Evolutionary conservation across 2,113 vertebrate species (phyloP), one percentile per base, ranked within the genome.

Genomic region (Lampris incognitus): DNA sequence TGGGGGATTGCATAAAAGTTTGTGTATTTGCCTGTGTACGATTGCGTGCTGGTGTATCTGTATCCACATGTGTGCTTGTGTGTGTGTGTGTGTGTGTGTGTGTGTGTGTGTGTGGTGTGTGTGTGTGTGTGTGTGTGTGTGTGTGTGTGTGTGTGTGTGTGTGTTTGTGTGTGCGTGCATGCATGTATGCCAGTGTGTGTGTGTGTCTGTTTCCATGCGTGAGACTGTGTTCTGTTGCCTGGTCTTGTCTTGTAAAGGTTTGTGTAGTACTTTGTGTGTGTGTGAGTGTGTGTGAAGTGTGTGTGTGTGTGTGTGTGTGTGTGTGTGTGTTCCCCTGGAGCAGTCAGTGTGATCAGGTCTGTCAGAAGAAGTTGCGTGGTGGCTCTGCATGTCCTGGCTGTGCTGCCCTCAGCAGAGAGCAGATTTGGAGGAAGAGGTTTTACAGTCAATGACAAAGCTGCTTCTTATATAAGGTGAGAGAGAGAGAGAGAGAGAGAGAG

Each of bases 351-450:
- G 57, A 79, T 73, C 58, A 39, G 7, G 6, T 74, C 82, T 85
- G 86, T 86, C 84, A 79, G 24, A 24, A 24, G 24, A 24, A 24
- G 24, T 24, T 24, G 24, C 24, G 24, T 24, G 24, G 24, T 24
- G 24, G 24, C 61, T 79, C 82, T 36, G 80, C 56, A 0, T 44
- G 46, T 42, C 67, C 79, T 58, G 37, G 79, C 80, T 48, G 40
- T 79, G 81, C 89, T 86, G 85, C 60, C 24, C 62, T 87, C 76
- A 86, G 77, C 87, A 75, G 69, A 10, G 1, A 69, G 57, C 59
- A 88, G 83, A 89, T 89, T 89, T 84, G 56, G 58, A 79, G 56
- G 48, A 81, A 72, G 74, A 61, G 38, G 60, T 72, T 85, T 87
- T 75, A 64, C 79, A 62, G 46, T 78, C 73, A 69, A 38, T 79